A percentile compares a stretch with the other conserved stretches of the same genome.
phyloP scores from a whole-genome alignment of 1,140 invertebrate genomes.

The Riptortus pedestris region DNA sequence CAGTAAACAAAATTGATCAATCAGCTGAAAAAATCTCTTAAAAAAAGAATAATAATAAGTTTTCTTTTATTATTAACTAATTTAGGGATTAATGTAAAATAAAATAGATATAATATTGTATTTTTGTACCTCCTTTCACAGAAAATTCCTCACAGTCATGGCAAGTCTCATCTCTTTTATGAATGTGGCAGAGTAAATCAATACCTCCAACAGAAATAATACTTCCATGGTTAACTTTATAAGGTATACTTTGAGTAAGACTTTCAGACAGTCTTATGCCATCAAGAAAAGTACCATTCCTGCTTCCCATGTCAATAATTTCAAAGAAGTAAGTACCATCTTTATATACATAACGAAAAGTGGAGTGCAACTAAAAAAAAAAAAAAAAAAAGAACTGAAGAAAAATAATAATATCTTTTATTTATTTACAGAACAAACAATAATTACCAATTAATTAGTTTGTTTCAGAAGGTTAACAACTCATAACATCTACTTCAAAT shows the following conservation, averaged over 20 bases:
- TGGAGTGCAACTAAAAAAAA: slow-evolving; percentile 4
- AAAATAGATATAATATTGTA: too few relatives aligned
- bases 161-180: slow-evolving; percentile 73
- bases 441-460: too few relatives aligned
- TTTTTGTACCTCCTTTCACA: too few relatives aligned
- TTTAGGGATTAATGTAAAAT: too few relatives aligned
- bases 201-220: slow-evolving; percentile 49
- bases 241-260: slow-evolving; percentile 54
- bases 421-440: too few relatives aligned
- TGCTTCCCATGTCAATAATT: slow-evolving; percentile 69
- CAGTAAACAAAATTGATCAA: too few relatives aligned
- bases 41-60: too few relatives aligned
- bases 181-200: slow-evolving; percentile 73
- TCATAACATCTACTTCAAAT: too few relatives aligned
- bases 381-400: background rate
- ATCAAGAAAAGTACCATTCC: slow-evolving; percentile 79
- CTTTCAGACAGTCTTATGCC: slow-evolving; percentile 58
- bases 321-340: slow-evolving; percentile 49
- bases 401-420: too few relatives aligned
- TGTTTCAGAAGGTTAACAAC: too few relatives aligned
- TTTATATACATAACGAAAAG: slow-evolving; percentile 46
- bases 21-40: too few relatives aligned
- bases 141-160: slow-evolving; percentile 82
- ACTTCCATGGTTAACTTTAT: slow-evolving; percentile 61
- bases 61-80: too few relatives aligned